A percentile compares a stretch with the other conserved stretches of the same genome.
phyloP scores from a whole-genome alignment of 2,113 vertebrate species.

The Gopherus evgoodei region DNA sequence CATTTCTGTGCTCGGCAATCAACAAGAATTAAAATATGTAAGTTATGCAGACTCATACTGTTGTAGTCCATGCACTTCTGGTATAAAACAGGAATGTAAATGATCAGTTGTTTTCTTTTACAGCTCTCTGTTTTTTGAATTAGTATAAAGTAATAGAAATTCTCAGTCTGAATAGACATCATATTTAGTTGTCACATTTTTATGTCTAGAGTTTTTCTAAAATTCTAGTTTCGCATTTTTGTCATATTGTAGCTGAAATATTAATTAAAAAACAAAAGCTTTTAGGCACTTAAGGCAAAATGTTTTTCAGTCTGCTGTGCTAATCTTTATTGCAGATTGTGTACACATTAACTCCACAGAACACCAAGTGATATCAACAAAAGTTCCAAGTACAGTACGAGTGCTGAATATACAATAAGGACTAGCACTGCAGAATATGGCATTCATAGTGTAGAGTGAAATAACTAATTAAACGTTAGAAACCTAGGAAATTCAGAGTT shows the following conservation, averaged over 20 bases:
- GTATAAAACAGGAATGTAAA: not conserved
- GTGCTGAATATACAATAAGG: not conserved
- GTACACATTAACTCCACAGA: not conserved
- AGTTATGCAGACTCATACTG: not conserved
- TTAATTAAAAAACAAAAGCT: not conserved
- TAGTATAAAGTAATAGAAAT: not conserved
- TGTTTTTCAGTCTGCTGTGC: not conserved
- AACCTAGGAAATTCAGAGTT: not conserved
- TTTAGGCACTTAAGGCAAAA: not conserved
- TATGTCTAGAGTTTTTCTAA: not conserved
- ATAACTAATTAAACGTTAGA: not conserved
- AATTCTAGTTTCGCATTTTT: not conserved
- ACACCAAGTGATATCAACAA: not conserved
- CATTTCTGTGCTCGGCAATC: not conserved
- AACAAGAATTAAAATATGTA: not conserved
- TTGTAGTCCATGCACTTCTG: not conserved
- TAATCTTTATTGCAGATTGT: not conserved
- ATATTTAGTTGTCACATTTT: fast-evolving
- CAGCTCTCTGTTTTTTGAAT: not conserved
- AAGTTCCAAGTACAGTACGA: not conserved
- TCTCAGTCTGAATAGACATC: not conserved
- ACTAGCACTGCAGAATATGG: not conserved
- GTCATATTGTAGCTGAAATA: not conserved
- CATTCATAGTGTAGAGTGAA: not conserved
- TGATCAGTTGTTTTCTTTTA: not conserved